These are phyloP conservation scores for Salpingus planirostris DNA, from an alignment of 2,888 invertebrate species.

Conservation along the genomic window DNA sequence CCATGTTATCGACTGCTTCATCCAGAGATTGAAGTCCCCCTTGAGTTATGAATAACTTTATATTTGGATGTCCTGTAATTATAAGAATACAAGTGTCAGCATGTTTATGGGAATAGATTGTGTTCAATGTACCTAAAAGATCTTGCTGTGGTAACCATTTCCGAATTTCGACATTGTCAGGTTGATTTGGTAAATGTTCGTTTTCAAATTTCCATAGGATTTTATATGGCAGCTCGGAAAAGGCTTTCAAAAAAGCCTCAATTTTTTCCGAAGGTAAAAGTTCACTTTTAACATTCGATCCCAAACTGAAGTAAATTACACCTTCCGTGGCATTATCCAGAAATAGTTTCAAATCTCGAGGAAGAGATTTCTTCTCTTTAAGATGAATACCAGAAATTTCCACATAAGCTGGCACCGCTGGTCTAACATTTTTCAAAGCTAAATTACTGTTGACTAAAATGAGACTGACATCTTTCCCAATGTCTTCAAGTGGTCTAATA, in stretches of 20 bases:
- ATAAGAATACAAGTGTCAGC: too few species aligned
- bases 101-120: too few species aligned
- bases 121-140: slow-evolving; percentile 26
- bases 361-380: slow-evolving; percentile 22
- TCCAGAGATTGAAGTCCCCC: slow-evolving; percentile 27
- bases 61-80: slow-evolving; percentile 22
- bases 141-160: slow-evolving; percentile 41
- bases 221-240: slow-evolving; percentile 38
- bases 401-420: slow-evolving; percentile 22
- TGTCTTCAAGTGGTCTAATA: slow-evolving; percentile 16
- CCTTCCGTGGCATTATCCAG: slow-evolving; percentile 35
- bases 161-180: slow-evolving; percentile 35
- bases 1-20: slow-evolving; percentile 22
- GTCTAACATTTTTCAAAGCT: slow-evolving; percentile 20
- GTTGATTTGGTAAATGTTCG: slow-evolving; percentile 26
- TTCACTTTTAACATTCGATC: slow-evolving; percentile 36
- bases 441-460: slow-evolving; percentile 25
- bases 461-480: slow-evolving; percentile 24
- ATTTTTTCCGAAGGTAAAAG: slow-evolving; percentile 28
- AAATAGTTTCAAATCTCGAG: slow-evolving; percentile 30
- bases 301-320: slow-evolving; percentile 40
- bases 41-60: slow-evolving; percentile 27
- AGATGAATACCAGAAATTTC: slow-evolving; percentile 28
- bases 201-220: slow-evolving; percentile 42
- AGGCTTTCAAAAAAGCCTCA: slow-evolving; percentile 30